Evolutionary conservation across 2,113 vertebrate species (phyloP).

Genomic region (Hemiscyllium ocellatum): DNA sequence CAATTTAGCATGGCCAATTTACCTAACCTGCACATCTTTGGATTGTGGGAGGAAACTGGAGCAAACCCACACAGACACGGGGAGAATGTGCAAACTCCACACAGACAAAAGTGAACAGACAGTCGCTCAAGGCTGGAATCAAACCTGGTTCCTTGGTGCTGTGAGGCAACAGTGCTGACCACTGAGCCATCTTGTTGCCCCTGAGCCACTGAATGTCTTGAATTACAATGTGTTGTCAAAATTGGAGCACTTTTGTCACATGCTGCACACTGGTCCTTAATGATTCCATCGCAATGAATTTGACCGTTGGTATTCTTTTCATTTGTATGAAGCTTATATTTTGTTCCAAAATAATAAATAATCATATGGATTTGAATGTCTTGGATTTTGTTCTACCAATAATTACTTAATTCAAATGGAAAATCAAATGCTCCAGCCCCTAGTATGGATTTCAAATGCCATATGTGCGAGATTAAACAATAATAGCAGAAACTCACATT

Average conservation of each 20-base stretch:
- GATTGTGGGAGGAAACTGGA: too few species aligned
- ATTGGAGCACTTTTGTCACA: neutral
- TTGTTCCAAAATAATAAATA: neutral
- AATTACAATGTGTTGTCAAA: neutral
- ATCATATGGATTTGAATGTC: neutral
- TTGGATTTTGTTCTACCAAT: neutral
- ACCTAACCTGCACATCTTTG: too few species aligned
- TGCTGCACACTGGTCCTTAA: too few species aligned
- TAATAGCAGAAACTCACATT: neutral
- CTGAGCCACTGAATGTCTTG: too few species aligned
- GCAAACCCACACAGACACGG: too few species aligned
- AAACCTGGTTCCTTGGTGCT: too few species aligned
- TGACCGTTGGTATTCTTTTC: neutral
- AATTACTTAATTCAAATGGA: neutral
- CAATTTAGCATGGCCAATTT: too few species aligned
- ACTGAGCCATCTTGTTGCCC: too few species aligned
- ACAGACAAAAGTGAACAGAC: too few species aligned
- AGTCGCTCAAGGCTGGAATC: too few species aligned
- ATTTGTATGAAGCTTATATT: neutral
- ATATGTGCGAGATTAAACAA: neutral
- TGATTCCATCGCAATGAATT: neutral
- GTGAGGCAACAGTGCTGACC: too few species aligned
- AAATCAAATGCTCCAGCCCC: neutral
- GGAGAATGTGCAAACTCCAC: too few species aligned
- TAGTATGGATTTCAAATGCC: neutral